phyloP scores from a whole-genome alignment of 2,113 vertebrate genomes.

The Thunnus maccoyii region DNA sequence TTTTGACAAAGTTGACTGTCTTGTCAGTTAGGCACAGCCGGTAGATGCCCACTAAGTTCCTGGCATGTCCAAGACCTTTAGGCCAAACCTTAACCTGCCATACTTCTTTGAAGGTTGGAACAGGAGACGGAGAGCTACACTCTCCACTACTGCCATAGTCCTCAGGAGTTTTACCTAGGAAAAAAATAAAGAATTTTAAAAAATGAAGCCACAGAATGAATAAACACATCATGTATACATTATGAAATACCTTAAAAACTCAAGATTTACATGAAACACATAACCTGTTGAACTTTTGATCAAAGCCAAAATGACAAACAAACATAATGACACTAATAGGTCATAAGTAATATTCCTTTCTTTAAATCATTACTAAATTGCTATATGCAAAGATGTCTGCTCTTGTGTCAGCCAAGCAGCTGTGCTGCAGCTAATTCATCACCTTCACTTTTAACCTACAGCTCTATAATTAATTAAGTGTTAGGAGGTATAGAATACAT shows the following conservation, averaged over 20 bases:
- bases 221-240: not conserved
- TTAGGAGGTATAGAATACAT: slow-evolving; percentile 15
- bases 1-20: slow-evolving; percentile 86
- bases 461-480: slow-evolving; percentile 43
- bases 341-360: slow-evolving; percentile 16
- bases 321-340: slow-evolving; percentile 14
- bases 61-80: slow-evolving; percentile 87
- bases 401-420: slow-evolving; percentile 18
- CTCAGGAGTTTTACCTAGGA: slow-evolving; percentile 83
- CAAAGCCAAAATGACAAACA: slow-evolving; percentile 3
- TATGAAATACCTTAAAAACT: not conserved
- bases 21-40: slow-evolving; percentile 88
- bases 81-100: slow-evolving; percentile 91
- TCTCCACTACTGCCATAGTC: slow-evolving; percentile 86
- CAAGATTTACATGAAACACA: not conserved
- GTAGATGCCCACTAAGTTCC: slow-evolving; percentile 87
- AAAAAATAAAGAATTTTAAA: slow-evolving; percentile 39
- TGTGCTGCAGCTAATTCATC: slow-evolving; percentile 38
- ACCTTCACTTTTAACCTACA: slow-evolving; percentile 29
- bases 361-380: slow-evolving; percentile 2
- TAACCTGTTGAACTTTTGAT: slow-evolving; percentile 18
- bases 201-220: not conserved
- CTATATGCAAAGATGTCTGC: not conserved
- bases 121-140: slow-evolving; percentile 81
- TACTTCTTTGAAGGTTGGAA: slow-evolving; percentile 87